Percentiles rank a stretch among this genome's conserved stretches.
Evolutionary conservation across 2,888 invertebrate species (phyloP).

Genomic region (Dasysyrphus tricinctus): DNA sequence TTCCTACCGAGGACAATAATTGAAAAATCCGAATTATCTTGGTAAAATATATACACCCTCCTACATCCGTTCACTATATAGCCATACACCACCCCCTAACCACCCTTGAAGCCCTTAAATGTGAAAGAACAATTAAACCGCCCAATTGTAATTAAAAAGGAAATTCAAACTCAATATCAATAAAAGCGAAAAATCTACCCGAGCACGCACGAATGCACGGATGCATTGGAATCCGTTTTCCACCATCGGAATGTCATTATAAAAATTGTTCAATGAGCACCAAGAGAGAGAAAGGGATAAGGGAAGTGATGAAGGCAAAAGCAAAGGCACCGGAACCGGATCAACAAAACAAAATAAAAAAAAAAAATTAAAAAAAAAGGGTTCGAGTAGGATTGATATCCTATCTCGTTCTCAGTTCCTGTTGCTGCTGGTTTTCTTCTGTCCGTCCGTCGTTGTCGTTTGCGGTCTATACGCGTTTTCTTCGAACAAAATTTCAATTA

Average conservation of each 20-base stretch:
- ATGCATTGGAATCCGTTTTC: conserved; percentile 75
- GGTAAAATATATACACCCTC: conserved; percentile 22
- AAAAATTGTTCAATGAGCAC: conserved; percentile 75
- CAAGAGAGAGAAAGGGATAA: conserved; percentile 1
- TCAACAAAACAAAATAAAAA: neutral
- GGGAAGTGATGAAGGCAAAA: neutral
- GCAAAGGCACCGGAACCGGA: neutral
- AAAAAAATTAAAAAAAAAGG: conserved; percentile 33
- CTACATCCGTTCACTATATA: neutral
- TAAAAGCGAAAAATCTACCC: conserved; percentile 66
- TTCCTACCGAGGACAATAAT: conserved; percentile 62
- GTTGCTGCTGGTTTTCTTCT: conserved; percentile 61
- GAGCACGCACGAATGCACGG: conserved; percentile 71
- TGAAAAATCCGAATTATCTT: conserved; percentile 71
- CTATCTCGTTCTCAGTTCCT: conserved; percentile 18
- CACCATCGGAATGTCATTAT: conserved; percentile 75
- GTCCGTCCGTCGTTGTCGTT: conserved; percentile 35
- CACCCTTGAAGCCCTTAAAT: neutral
- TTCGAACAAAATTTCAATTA: conserved; percentile 68
- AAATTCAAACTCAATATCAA: conserved; percentile 74
- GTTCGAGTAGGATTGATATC: conserved; percentile 27
- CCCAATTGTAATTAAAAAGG: conserved; percentile 76
- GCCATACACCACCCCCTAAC: neutral
- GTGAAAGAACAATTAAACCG: conserved; percentile 65
- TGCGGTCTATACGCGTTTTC: conserved; percentile 64